Conservation (phyloP, 2,888 invertebrate genomes). For the Calephelis perditalis region DNA sequence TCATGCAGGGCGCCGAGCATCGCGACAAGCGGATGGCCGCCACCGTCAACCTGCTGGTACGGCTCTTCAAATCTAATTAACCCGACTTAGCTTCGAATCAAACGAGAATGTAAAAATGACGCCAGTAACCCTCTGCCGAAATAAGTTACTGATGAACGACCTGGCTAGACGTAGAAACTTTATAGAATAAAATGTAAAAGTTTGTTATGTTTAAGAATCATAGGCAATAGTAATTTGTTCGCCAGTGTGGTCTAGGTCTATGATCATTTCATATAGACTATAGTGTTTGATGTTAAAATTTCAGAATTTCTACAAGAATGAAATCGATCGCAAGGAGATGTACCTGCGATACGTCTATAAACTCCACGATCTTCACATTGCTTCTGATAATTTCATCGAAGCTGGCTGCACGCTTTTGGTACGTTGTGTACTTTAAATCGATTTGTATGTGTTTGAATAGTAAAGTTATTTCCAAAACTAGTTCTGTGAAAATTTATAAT, state of each 20-base stretch:
- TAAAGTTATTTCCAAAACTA: too few relatives aligned
- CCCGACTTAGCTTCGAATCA: too few relatives aligned
- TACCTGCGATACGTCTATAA: constrained; percentile 97
- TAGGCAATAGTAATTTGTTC: not conserved
- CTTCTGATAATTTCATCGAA: constrained; percentile 95
- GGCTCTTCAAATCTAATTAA: too few relatives aligned
- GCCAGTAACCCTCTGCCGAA: too few relatives aligned
- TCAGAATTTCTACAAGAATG: constrained; percentile 97
- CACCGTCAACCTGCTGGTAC: constrained; percentile 93
- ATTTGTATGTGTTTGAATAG: not conserved
- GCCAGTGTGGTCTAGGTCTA: not conserved
- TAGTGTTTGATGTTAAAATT: constrained; percentile 25
- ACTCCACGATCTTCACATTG: constrained; percentile 93
- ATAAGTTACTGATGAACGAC: too few relatives aligned
- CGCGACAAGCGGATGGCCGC: constrained; percentile 97
- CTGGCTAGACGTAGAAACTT: too few relatives aligned
- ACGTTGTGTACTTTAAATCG: constrained; percentile 25
- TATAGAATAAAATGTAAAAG: too few relatives aligned
- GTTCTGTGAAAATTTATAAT: too few relatives aligned
- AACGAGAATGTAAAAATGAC: too few relatives aligned
- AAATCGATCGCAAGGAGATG: constrained; percentile 96
- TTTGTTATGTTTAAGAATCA: too few relatives aligned
- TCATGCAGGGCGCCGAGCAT: constrained; percentile 97
- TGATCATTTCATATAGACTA: too few relatives aligned
- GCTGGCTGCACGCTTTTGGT: constrained; percentile 94